phyloP scores from a whole-genome alignment of 2,113 vertebrate species.

The Brachionichthys hirsutus region DNA sequence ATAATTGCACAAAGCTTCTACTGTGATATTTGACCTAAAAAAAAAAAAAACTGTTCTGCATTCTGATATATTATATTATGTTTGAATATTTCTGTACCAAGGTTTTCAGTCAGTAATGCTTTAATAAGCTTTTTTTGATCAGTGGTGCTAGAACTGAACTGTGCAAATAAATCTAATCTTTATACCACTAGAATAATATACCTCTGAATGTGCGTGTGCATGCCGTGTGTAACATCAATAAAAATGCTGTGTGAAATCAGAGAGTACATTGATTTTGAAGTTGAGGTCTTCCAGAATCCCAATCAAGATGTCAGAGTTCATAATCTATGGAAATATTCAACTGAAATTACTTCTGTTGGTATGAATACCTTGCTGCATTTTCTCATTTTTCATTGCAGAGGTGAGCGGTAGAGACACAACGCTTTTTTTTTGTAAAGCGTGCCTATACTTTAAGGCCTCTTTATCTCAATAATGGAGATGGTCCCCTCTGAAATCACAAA shows the following conservation, averaged over 20 bases:
- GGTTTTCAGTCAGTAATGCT: no score
- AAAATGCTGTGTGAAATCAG: conserved; percentile 23
- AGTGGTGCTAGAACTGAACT: no score
- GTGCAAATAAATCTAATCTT: no score
- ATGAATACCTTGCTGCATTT: conserved; percentile 21
- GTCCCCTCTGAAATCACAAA: conserved; percentile 49
- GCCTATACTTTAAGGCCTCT: conserved; percentile 48
- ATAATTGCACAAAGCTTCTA: conserved; percentile 10
- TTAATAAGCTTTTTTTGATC: no score
- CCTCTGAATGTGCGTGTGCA: not conserved
- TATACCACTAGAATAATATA: no score
- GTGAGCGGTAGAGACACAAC: conserved; percentile 12
- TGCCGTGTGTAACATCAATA: conserved; percentile 11
- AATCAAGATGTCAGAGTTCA: not conserved
- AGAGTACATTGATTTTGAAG: not conserved
- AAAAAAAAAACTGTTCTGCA: not conserved
- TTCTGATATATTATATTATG: no score
- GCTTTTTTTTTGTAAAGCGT: not conserved
- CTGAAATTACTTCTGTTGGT: not conserved
- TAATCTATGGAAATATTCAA: conserved; percentile 24
- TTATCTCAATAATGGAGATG: conserved; percentile 71
- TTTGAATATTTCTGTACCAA: no score
- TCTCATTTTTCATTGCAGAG: conserved; percentile 22
- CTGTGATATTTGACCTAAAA: conserved; percentile 22
- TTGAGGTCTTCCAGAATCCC: not conserved